A percentile compares a stretch with the other conserved stretches of the same genome.
These are phyloP conservation scores for Frankliniella intonsa DNA, from an alignment of 2,888 invertebrate species.

Conservation along the genomic window DNA sequence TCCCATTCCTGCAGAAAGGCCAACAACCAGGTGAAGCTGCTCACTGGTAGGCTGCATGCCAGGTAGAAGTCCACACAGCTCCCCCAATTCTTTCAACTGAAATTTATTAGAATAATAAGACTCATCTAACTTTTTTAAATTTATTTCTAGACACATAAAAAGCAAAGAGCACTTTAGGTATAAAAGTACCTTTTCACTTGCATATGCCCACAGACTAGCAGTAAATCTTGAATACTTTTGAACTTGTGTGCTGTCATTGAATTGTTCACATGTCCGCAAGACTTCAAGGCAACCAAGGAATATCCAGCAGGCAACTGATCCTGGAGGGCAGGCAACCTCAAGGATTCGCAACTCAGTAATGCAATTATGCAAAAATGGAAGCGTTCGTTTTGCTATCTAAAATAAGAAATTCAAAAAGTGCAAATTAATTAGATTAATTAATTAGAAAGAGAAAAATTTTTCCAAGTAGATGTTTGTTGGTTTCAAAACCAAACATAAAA, in stretches of 20 bases:
- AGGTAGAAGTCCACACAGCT: slow-evolving; percentile 85
- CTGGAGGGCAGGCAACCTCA: slow-evolving; percentile 71
- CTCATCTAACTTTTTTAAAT: background rate
- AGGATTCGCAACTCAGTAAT: slow-evolving; percentile 77
- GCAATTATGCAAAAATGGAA: slow-evolving; percentile 86
- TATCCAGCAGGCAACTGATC: slow-evolving; percentile 88
- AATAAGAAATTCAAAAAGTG: slow-evolving; percentile 27
- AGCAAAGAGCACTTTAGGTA: background rate
- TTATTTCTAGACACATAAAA: background rate
- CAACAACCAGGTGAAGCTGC: slow-evolving; percentile 85
- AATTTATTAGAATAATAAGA: slow-evolving; percentile 37
- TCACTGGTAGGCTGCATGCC: slow-evolving; percentile 75
- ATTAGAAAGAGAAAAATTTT: background rate
- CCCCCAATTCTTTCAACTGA: slow-evolving; percentile 77
- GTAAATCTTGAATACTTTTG: slow-evolving; percentile 78
- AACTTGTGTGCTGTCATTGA: slow-evolving; percentile 56
- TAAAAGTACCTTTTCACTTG: slow-evolving; percentile 69
- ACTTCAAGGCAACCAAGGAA: slow-evolving; percentile 82
- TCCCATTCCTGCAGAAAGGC: slow-evolving; percentile 86
- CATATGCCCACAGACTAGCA: slow-evolving; percentile 81
- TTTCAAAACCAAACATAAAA: slow-evolving; percentile 27
- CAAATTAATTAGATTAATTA: background rate
- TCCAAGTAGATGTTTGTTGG: background rate
- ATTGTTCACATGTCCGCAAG: slow-evolving; percentile 70
- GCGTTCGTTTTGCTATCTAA: slow-evolving; percentile 79